Conservation (phyloP, 2,113 vertebrate genomes). For the Crotalus tigris region DNA sequence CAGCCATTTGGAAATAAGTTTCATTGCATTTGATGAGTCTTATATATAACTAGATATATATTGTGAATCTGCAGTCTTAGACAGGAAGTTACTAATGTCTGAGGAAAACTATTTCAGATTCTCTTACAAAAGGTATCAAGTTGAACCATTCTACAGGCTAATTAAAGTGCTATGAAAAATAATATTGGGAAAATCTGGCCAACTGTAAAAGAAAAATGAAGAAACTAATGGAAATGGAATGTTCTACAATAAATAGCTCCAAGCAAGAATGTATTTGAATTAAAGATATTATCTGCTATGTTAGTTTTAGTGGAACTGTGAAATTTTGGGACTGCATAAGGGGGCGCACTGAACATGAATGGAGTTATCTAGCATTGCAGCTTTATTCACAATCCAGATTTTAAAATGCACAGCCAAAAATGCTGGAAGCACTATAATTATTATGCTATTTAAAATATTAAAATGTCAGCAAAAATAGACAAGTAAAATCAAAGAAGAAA, state of each 20-base stretch:
- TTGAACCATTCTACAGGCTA: slow-evolving; percentile 19
- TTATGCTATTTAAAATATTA: slow-evolving; percentile 34
- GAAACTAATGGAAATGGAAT: slow-evolving; percentile 37
- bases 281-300: slow-evolving; percentile 47
- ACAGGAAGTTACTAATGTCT: background rate
- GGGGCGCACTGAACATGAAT: slow-evolving; percentile 40
- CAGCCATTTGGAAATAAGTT: background rate
- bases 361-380: slow-evolving; percentile 21
- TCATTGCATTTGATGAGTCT: background rate
- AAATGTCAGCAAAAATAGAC: slow-evolving; percentile 43
- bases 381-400: slow-evolving; percentile 31
- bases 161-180: slow-evolving; percentile 44
- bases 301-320: slow-evolving; percentile 30
- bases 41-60: background rate
- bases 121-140: background rate
- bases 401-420: slow-evolving; percentile 47
- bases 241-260: slow-evolving; percentile 44
- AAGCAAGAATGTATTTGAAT: slow-evolving; percentile 46
- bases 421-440: slow-evolving; percentile 36
- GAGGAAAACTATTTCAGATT: background rate
- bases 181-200: slow-evolving; percentile 39
- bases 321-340: slow-evolving; percentile 37
- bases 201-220: slow-evolving; percentile 31
- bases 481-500: slow-evolving; percentile 40
- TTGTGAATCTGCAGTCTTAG: background rate